Conservation (phyloP, 2,113 vertebrate species). For the Tragelaphus imberbis region DNA sequence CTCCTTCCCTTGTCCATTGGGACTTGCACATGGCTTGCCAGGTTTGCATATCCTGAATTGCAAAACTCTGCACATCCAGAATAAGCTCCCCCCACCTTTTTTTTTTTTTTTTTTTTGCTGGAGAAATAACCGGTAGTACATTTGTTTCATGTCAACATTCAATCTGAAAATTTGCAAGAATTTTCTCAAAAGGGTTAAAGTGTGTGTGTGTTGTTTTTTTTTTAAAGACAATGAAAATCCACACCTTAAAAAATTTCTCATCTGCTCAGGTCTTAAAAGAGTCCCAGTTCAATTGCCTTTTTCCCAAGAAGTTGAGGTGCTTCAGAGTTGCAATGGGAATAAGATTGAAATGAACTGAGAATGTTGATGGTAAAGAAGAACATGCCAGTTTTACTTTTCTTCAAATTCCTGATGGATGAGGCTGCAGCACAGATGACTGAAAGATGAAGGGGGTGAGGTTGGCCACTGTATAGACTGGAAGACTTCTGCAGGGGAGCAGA, state of each 20-base stretch:
- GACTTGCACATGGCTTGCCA: not conserved
- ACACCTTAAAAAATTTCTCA: not conserved
- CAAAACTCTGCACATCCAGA: not conserved
- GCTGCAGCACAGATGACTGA: not conserved
- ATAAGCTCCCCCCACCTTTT: not conserved
- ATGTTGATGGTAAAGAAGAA: not conserved
- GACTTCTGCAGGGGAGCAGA: not conserved
- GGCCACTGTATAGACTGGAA: not conserved
- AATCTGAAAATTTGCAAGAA: not conserved
- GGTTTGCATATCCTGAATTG: not conserved
- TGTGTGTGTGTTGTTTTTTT: not conserved
- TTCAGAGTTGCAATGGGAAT: not conserved
- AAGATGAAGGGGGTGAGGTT: not conserved
- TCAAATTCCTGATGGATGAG: conserved; percentile 27
- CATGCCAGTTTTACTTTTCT: not conserved
- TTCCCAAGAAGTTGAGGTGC: not conserved
- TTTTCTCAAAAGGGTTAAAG: not conserved
- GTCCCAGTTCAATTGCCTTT: not conserved
- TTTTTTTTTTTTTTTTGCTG: not conserved
- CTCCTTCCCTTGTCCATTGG: not conserved
- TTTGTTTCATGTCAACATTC: not conserved
- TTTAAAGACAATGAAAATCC: not conserved
- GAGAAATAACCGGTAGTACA: not conserved
- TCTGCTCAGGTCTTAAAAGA: not conserved
- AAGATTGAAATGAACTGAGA: not conserved